A percentile compares a stretch with the other conserved stretches of the same genome.
phyloP scores from a whole-genome alignment of 2,888 invertebrate species.

The Tromatobia lineatoria region DNA sequence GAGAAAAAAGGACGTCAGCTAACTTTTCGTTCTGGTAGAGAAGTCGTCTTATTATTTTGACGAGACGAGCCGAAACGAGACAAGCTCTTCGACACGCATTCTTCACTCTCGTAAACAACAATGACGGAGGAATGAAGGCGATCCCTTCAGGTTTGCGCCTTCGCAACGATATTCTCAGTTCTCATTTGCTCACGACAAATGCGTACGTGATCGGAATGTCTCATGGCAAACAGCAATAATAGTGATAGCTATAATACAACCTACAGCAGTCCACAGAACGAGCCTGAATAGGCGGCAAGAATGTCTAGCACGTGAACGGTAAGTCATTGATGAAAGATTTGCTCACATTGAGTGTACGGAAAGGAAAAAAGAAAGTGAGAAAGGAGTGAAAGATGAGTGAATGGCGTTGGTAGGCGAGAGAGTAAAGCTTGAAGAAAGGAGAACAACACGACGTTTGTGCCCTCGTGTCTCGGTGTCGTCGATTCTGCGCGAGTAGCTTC shows the following conservation, averaged over 20 bases:
- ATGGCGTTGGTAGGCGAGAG: not conserved
- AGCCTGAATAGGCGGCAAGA: constrained; percentile 64
- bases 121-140: constrained; percentile 32
- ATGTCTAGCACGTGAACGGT: constrained; percentile 63
- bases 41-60: constrained; percentile 63
- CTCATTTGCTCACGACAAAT: constrained; percentile 74
- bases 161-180: constrained; percentile 75
- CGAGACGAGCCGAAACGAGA: constrained; percentile 28
- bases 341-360: constrained; percentile 27
- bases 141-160: constrained; percentile 16
- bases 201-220: constrained; percentile 76
- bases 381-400: constrained; percentile 24
- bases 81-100: constrained; percentile 53
- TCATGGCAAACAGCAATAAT: constrained; percentile 6
- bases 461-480: constrained; percentile 48
- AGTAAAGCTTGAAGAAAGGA: not conserved
- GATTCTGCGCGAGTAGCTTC: constrained; percentile 5
- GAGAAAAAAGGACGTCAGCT: constrained; percentile 31
- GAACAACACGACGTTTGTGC: constrained; percentile 28
- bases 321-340: constrained; percentile 69
- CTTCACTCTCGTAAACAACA: constrained; percentile 52
- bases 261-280: constrained; percentile 6
- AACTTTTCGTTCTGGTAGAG: constrained; percentile 35
- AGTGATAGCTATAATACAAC: not conserved
- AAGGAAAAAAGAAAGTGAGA: constrained; percentile 28